Conservation (phyloP, 2,113 vertebrate genomes). For the Datnioides undecimradiatus region DNA sequence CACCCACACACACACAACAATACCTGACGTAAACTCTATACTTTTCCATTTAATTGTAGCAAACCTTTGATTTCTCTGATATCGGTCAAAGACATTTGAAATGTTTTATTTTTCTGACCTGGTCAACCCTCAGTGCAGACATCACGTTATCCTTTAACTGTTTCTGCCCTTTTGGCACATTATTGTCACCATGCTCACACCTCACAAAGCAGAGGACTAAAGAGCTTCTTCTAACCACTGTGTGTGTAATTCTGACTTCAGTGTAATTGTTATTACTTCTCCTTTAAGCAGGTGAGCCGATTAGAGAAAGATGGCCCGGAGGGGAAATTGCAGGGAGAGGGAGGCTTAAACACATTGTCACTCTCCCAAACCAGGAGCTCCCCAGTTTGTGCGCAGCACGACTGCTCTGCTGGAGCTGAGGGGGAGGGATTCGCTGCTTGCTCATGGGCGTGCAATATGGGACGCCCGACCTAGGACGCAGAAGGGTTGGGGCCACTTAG, state of each 20-base stretch:
- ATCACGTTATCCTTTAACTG: background rate
- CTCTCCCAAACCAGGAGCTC: background rate
- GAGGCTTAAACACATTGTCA: slow-evolving; percentile 1
- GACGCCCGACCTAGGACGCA: background rate
- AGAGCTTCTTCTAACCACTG: background rate
- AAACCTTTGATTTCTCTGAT: background rate
- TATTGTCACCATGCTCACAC: background rate
- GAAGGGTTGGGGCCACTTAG: background rate
- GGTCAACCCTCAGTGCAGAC: background rate
- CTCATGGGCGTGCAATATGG: background rate
- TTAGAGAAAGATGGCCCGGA: slow-evolving; percentile 3
- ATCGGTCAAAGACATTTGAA: background rate
- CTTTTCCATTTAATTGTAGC: background rate
- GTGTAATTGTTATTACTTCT: background rate
- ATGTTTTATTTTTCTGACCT: background rate
- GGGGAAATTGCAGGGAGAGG: background rate
- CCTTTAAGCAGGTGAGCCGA: slow-evolving; percentile 28
- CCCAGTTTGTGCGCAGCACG: background rate
- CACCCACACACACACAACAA: background rate
- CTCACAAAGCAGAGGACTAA: background rate
- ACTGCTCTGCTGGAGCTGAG: background rate
- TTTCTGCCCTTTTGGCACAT: background rate
- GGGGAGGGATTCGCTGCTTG: background rate
- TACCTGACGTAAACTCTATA: background rate
- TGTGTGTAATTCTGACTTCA: background rate